These are phyloP conservation scores for Eupithecia insigniata DNA, from an alignment of 2,888 invertebrate genomes.

Conservation along the genomic window DNA sequence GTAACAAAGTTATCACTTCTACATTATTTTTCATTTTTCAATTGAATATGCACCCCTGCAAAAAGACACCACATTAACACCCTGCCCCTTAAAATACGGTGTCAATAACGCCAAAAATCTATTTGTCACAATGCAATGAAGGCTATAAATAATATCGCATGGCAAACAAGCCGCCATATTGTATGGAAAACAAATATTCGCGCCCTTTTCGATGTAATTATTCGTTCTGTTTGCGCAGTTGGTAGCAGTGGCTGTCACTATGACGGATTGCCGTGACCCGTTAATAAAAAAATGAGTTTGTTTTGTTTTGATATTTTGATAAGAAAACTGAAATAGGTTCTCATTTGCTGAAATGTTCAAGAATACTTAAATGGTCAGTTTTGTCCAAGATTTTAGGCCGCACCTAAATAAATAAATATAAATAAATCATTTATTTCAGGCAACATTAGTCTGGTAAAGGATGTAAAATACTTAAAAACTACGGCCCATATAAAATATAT, in stretches of 20 bases:
- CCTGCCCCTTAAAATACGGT: constrained; percentile 51
- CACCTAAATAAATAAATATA: no score
- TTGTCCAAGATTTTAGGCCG: no score
- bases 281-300: constrained; percentile 34
- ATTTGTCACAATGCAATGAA: constrained; percentile 69
- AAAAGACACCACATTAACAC: constrained; percentile 47
- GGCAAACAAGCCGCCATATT: constrained; percentile 68
- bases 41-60: constrained; percentile 32
- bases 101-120: constrained; percentile 69
- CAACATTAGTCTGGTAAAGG: no score
- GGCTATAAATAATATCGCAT: constrained; percentile 71
- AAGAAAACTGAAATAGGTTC: neutral
- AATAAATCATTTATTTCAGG: no score
- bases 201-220: constrained; percentile 65
- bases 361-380: no score
- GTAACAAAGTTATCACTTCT: constrained; percentile 23
- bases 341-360: neutral
- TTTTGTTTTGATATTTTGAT: neutral
- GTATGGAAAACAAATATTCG: constrained; percentile 72
- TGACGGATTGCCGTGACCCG: constrained; percentile 64
- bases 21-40: constrained; percentile 12
- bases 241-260: constrained; percentile 66
- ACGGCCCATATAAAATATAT: no score
- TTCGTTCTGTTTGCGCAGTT: constrained; percentile 73
- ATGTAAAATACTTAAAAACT: no score